Evolutionary conservation across 2,888 invertebrate genomes (phyloP), one percentile per base, ranked within the genome.

Genomic region (Tetragonula carbonaria): DNA sequence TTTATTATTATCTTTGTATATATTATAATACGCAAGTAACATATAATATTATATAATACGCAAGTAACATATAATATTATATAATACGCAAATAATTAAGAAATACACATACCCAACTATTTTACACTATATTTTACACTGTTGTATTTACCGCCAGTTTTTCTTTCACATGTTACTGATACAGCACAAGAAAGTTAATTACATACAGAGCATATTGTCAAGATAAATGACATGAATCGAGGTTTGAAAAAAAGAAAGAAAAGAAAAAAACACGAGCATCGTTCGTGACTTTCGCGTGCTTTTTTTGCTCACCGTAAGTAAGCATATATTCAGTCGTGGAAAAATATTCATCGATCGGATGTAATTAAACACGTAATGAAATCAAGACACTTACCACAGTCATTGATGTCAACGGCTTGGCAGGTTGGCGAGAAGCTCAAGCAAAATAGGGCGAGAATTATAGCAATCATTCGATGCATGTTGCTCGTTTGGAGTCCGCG

Each of bases 381-480:
- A 38, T 57, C 6, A 4, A 18, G 53, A 28, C 28, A 70, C 85
- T 85, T 76, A 85, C 85, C 85, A 28, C 85, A 85, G 70, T 85
- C 85, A 16, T 2, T 21, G 18, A 85, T 50, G 18, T 85, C 59
- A 4, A 85, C 1, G 14, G 85, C 85, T 33, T 50, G 76, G 23
- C 73, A 78, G 45, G 33, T 59, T 23, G 78, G 53, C 5, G 62
- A 68, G 23, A 85, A 70, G 38, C 63, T 33, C 53, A 85, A 33
- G 33, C 33, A 53, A 55, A 79, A 63, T 4, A 85, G 33, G 16
- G 62, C 16, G 45, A 85, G 8, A 71, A 59, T 23, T 53, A 53
- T 8, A 71, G 33, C 68, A 23, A 66, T 66, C 18, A 51, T 80
- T 76, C 75, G 83, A 62, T 72, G 84, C 91, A 92, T 92, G 83